These are phyloP conservation scores for Oligia fasciuncula DNA, from an alignment of 2,888 invertebrate genomes.

Conservation along the genomic window DNA sequence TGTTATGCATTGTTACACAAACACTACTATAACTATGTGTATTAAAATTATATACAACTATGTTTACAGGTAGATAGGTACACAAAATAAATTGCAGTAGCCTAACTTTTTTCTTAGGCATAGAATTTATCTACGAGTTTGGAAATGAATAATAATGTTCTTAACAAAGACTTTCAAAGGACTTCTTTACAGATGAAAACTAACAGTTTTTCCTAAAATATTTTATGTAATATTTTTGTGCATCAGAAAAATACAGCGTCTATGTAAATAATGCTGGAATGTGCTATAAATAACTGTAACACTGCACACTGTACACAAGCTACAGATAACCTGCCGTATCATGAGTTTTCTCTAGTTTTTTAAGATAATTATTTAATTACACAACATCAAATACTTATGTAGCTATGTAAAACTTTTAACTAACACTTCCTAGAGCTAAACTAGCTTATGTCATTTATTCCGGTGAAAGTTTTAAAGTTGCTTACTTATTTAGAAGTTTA, in stretches of 20 bases:
- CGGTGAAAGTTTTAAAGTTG: conserved; percentile 25
- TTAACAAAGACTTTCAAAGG: neutral
- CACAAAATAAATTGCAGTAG: neutral
- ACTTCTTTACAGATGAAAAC: neutral
- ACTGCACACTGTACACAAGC: neutral
- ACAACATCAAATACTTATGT: neutral
- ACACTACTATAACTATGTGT: neutral
- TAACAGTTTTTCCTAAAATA: no score
- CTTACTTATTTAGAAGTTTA: neutral
- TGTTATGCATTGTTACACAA: conserved; percentile 4
- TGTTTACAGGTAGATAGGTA: neutral
- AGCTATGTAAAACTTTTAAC: neutral
- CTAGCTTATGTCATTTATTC: neutral
- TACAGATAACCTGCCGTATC: neutral
- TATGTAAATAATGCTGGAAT: conserved; percentile 16
- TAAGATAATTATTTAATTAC: neutral
- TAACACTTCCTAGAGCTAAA: neutral
- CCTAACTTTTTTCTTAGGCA: neutral
- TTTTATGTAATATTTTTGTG: no score
- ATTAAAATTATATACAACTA: no score
- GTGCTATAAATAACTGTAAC: conserved; percentile 2
- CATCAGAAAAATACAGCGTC: neutral
- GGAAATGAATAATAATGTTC: neutral
- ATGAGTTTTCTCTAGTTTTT: neutral
- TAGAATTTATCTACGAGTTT: neutral